Base-by-base conservation (phyloP, 35 echinoderm and acorn worm species). In the Acanthaster planci region DNA sequence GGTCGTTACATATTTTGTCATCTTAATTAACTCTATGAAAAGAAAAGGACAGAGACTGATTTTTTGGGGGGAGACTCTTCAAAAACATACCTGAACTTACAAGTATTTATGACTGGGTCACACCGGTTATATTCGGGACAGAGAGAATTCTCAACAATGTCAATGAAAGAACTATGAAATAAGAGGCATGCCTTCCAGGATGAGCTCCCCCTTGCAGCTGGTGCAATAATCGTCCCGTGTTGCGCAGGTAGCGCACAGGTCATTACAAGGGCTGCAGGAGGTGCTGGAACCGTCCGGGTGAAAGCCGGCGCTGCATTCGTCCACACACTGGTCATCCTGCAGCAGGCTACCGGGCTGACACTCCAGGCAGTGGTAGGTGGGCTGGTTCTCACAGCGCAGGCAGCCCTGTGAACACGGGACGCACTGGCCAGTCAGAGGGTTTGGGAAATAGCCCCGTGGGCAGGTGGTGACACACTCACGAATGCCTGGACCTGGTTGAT, bases 141-240 rank as follows among this genome's bases (percentile, higher is more conserved):
- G n/a, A n/a, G n/a, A n/a, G n/a, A n/a, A n/a, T n/a, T n/a, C n/a
- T n/a, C n/a, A n/a, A n/a, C n/a, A n/a, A n/a, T n/a, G n/a, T n/a
- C n/a, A n/a, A n/a, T n/a, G n/a, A n/a, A n/a, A n/a, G n/a, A n/a
- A n/a, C n/a, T n/a, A 19, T 54, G 53, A 81, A 8, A 52, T 55
- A 78, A 37, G n/a, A n/a, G n/a, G n/a, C 50, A 59, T 85, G 93
- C 95, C 95, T 87, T 97, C 76, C 15, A 97, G 64, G 39, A 68
- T 93, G 16, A 72, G 51, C 0, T 53, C 18, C 7, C 37, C 42
- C 2, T 17, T 51, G 78, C 95, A 97, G 35, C 95, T 97, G 17
- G 95, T 93, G 64, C 95, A 97, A 14, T 51, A 64, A 80, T 35
- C 67, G 0, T 67, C 17, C 0, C 29, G 32, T 21, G 51, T 60